Base-by-base conservation (phyloP, 2,797 vertebrate genomes). In the Pseudocheirus occidentalis region DNA sequence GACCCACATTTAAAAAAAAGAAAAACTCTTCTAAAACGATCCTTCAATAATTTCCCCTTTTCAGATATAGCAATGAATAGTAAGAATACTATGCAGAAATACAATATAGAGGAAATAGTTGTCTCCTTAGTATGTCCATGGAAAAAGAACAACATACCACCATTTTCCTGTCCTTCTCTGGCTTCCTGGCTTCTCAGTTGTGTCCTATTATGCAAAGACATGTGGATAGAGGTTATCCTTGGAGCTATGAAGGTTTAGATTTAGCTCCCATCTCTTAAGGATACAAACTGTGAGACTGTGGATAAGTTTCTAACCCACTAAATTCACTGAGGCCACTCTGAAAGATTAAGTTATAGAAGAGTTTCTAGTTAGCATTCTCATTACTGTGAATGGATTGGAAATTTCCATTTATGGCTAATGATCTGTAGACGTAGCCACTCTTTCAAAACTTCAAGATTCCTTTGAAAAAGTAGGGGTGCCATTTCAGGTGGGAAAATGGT, bases 401-500 rank as follows among this genome's bases (percentile, higher is more conserved):
- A 73, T 73, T 73, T 73, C 24, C 5, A 24, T 40, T 73, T 40
- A 21, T 73, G n/a, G 18, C n/a, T 40, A 18, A 73, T 7, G n/a
- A 73, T 73, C 62, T 40, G 24, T 73, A 10, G 18, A 40, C 10
- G 6, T 73, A 73, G 40, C 66, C 21, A 4, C 31, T 14, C n/a
- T 21, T 73, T 18, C 66, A 73, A 40, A 73, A 7, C 18, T 40
- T 18, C 12, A 73, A n/a, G n/a, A 40, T 40, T 73, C n/a, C 18
- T 73, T 73, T 40, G 66, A 40, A 81, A 81, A 81, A 81, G 34
- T 73, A 40, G 34, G 66, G 13, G 66, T 40, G 50, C 95, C 94
- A 94, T 56, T 46, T 91, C 3, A 62, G 87, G 34, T 46, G 93
- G 62, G 58, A 16, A 95, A 7, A 5, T 0, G 94, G 96, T 96